Conservation (phyloP, 2,888 invertebrate species). For the Folsomia candida region DNA sequence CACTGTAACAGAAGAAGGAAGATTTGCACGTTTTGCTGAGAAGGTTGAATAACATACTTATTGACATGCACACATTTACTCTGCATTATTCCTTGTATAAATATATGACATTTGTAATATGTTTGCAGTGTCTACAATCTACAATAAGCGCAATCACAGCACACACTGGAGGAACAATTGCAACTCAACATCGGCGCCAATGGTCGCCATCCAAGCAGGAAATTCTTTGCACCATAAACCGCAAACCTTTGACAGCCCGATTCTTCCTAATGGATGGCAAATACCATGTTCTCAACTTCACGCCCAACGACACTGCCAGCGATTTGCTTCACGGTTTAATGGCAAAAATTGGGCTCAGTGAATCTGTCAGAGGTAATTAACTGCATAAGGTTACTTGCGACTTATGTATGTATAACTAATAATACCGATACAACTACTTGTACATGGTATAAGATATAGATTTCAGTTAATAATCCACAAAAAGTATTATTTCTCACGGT, state of each 20-base stretch:
- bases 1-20: slow-evolving; percentile 87
- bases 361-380: slow-evolving; percentile 70
- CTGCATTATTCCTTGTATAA: too few relatives aligned
- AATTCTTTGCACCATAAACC: slow-evolving; percentile 85
- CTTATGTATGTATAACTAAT: too few relatives aligned
- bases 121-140: slow-evolving; percentile 66
- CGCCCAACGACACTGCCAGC: slow-evolving; percentile 85
- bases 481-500: too few relatives aligned
- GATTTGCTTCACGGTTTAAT: slow-evolving; percentile 84
- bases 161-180: slow-evolving; percentile 53
- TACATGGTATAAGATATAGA: too few relatives aligned
- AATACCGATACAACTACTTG: too few relatives aligned
- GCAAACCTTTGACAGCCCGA: slow-evolving; percentile 84
- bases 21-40: slow-evolving; percentile 88
- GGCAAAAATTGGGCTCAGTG: slow-evolving; percentile 81
- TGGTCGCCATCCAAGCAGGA: slow-evolving; percentile 90
- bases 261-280: slow-evolving; percentile 92
- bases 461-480: too few relatives aligned
- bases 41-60: too few relatives aligned
- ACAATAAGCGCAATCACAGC: slow-evolving; percentile 57
- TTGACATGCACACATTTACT: too few relatives aligned
- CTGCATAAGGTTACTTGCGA: slow-evolving; percentile 46
- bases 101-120: too few relatives aligned
- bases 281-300: slow-evolving; percentile 91
- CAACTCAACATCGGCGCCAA: slow-evolving; percentile 62